Percentiles rank a stretch among this genome's conserved stretches.
phyloP scores from a whole-genome alignment of 1,140 invertebrate species.

The Neotoxoptera formosana region DNA sequence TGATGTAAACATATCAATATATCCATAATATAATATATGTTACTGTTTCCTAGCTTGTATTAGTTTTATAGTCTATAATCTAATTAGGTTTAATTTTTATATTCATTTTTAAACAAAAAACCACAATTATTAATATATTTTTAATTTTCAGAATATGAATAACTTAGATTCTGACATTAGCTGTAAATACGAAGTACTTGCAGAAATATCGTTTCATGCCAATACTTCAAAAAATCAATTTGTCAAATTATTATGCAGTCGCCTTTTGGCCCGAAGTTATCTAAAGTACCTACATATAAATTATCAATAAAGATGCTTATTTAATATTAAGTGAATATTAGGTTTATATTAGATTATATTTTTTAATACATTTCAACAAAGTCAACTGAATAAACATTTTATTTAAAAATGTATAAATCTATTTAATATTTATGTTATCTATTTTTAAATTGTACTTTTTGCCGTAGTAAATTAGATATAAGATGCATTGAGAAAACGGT shows the following conservation, averaged over 20 bases:
- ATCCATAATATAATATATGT: too few relatives aligned
- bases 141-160: background rate
- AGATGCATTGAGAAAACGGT: background rate
- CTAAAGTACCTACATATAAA: constrained; percentile 36
- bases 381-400: background rate
- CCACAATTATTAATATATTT: background rate
- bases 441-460: background rate
- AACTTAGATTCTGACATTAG: background rate
- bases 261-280: constrained; percentile 37
- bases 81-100: background rate
- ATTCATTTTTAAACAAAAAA: background rate
- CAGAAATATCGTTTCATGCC: constrained; percentile 16
- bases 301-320: background rate
- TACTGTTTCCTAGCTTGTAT: too few relatives aligned
- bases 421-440: background rate
- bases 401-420: background rate
- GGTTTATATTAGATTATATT: background rate
- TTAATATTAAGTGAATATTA: background rate
- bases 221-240: background rate
- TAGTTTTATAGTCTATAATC: too few relatives aligned
- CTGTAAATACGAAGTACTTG: constrained; percentile 48
- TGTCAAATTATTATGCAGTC: constrained; percentile 42
- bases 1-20: background rate
- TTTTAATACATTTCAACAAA: background rate
- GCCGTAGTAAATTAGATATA: background rate